Conservation (phyloP, 1,140 invertebrate genomes). For the Micrasema minimum region DNA sequence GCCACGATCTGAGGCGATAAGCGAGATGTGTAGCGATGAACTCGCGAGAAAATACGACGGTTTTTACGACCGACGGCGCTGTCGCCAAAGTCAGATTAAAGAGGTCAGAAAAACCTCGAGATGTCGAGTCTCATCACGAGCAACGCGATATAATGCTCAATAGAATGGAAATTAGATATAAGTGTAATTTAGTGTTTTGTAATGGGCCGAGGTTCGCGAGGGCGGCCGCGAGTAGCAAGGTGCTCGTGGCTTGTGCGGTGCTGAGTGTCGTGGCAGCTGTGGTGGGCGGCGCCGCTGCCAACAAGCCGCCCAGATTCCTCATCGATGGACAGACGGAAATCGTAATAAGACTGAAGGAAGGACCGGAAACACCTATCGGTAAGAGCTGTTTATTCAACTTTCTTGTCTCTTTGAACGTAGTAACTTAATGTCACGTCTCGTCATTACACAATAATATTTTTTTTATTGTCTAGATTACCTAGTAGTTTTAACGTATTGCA, state of each 20-base stretch:
- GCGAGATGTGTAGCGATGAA: conserved; percentile 30
- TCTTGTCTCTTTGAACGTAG: too few relatives aligned
- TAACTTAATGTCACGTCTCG: too few relatives aligned
- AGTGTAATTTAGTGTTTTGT: conserved; percentile 5
- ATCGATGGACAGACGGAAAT: conserved; percentile 90
- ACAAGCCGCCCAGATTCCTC: conserved; percentile 84
- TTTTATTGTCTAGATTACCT: too few relatives aligned
- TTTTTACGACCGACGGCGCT: conserved; percentile 33
- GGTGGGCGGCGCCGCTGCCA: conserved; percentile 61
- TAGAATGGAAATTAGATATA: conserved; percentile 23
- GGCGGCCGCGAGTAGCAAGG: background rate
- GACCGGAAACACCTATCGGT: conserved; percentile 86
- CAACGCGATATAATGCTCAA: conserved; percentile 32
- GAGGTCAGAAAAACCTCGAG: conserved; percentile 14
- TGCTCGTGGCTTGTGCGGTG: conserved; percentile 14
- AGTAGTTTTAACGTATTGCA: too few relatives aligned
- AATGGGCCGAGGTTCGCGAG: conserved; percentile 3
- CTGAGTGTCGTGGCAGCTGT: conserved; percentile 14
- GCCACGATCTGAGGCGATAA: conserved; percentile 6
- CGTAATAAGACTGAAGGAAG: conserved; percentile 87
- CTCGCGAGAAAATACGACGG: conserved; percentile 32
- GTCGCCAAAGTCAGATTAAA: conserved; percentile 49
- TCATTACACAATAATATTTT: too few relatives aligned
- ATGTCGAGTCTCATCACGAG: background rate
- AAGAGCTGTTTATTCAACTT: conserved; percentile 58